Evolutionary conservation across 2,797 vertebrate species (phyloP).

Genomic region (Channallabes apus): DNA sequence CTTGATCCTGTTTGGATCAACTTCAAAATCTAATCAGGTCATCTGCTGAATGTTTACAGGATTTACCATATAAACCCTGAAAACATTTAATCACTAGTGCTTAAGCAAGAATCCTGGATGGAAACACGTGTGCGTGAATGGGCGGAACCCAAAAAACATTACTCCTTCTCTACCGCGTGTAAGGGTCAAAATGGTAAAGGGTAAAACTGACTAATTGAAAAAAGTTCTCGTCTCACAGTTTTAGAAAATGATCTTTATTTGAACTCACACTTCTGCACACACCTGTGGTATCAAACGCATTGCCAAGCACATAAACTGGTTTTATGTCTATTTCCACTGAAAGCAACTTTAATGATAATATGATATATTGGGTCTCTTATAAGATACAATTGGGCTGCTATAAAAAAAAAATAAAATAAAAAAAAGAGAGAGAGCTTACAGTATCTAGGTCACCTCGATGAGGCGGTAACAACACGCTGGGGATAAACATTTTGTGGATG

Average conservation of each 20-base stretch:
- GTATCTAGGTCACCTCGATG: background rate
- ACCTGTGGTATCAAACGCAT: background rate
- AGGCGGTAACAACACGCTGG: background rate
- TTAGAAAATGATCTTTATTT: background rate
- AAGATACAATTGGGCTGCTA: background rate
- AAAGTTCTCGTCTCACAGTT: background rate
- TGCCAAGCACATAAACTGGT: background rate
- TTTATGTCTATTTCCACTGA: slow-evolving; percentile 6
- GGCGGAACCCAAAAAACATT: background rate
- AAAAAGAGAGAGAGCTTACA: background rate
- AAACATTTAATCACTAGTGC: background rate
- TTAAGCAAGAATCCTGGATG: background rate
- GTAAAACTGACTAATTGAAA: too few species aligned
- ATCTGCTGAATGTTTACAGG: background rate
- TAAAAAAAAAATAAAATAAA: slow-evolving; percentile 12
- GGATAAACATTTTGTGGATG: background rate
- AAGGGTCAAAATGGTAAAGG: background rate
- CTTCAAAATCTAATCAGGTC: background rate
- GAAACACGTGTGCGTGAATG: background rate
- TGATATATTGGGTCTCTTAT: background rate
- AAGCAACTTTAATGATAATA: background rate
- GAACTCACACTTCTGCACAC: background rate
- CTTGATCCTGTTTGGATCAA: background rate
- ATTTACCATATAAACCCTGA: background rate
- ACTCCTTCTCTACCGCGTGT: background rate